Base-by-base conservation (phyloP, 2,888 invertebrate genomes). In the Pandemis cinnamomeana region DNA sequence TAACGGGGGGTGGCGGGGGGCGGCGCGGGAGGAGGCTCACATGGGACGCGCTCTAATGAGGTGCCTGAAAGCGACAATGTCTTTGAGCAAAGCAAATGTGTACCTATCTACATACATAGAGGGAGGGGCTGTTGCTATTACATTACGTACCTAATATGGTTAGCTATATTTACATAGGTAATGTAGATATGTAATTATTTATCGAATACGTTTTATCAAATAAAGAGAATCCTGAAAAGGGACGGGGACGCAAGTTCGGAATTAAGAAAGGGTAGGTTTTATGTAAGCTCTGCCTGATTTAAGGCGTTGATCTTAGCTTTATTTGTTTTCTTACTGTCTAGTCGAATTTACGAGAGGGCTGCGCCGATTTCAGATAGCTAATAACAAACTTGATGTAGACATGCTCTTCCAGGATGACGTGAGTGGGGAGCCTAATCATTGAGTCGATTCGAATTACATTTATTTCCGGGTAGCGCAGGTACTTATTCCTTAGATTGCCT, bases 1-100 rank as follows among this genome's bases (percentile, higher is more conserved):
- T 77, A 77, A 77, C 58, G 76, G 71, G 71, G 71, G 76, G 74
- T 77, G 76, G 78, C 7, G 82, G 77, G 77, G 76, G 75, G 78
- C 78, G 79, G 79, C 80, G 84, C 83, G 83, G 78, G 81, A 81
- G 87, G 88, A 90, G 92, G 91, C 93, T 92, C 92, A 92, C 93
- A 92, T 92, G 93, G 92, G 93, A 93, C 93, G 91, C 91, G 89
- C 93, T 93, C 93, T 94, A 94, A 94, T 94, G 93, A 94, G 93
- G 93, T 94, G 93, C 93, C 93, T 93, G 93, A 93, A 93, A 93
- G 93, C 93, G 93, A 93, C 93, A 94, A 93, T 94, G 93, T 93
- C 93, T 93, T 92, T 93, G 92, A 92, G 91, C 90, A 91, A 91
- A 92, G 91, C 93, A 92, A 93, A 93, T 90, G 92, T 92, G 92